Percentiles rank a stretch among this genome's conserved stretches.
These are phyloP conservation scores for Montipora foliosa DNA, from an alignment of 64 coral and sea anemone genomes.

Conservation along the genomic window DNA sequence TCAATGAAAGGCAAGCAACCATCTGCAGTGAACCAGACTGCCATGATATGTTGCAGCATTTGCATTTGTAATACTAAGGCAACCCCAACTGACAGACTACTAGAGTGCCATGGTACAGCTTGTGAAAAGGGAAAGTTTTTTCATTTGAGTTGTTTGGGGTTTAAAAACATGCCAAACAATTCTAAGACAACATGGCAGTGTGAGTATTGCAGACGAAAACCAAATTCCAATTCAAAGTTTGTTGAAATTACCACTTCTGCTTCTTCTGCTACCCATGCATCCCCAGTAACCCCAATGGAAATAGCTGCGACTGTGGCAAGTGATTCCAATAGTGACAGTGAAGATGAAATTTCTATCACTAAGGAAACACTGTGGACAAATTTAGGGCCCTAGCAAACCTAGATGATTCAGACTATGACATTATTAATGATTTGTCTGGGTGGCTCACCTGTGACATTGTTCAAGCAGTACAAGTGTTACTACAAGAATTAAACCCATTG, in stretches of 20 bases:
- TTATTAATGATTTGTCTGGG: slow-evolving; percentile 26
- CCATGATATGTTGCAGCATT: slow-evolving; percentile 62
- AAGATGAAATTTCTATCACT: slow-evolving; percentile 30
- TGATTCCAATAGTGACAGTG: slow-evolving; percentile 22
- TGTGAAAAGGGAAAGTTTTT: slow-evolving; percentile 64
- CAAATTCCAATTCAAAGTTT: slow-evolving; percentile 40
- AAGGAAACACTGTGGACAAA: slow-evolving; percentile 24
- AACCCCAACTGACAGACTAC: slow-evolving; percentile 59
- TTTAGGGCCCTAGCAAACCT: slow-evolving; percentile 44
- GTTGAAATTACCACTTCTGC: slow-evolving; percentile 27
- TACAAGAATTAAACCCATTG: slow-evolving; percentile 44
- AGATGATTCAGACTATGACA: slow-evolving; percentile 20
- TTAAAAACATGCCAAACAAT: slow-evolving; percentile 64
- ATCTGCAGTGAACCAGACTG: slow-evolving; percentile 53
- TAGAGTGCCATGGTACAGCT: slow-evolving; percentile 52
- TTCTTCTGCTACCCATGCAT: slow-evolving; percentile 3
- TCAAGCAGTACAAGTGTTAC: slow-evolving; percentile 29
- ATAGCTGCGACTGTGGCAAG: background rate
- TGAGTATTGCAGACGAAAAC: slow-evolving; percentile 31
- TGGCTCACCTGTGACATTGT: slow-evolving; percentile 20
- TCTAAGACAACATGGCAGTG: slow-evolving; percentile 35
- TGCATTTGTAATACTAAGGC: slow-evolving; percentile 71
- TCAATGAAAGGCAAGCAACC: slow-evolving; percentile 24
- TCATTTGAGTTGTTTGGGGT: slow-evolving; percentile 68
- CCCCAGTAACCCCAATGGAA: background rate